Percentiles rank a stretch among this genome's conserved stretches.
phyloP scores from a whole-genome alignment of 2,113 vertebrate species.

The Saimiri boliviensis region DNA sequence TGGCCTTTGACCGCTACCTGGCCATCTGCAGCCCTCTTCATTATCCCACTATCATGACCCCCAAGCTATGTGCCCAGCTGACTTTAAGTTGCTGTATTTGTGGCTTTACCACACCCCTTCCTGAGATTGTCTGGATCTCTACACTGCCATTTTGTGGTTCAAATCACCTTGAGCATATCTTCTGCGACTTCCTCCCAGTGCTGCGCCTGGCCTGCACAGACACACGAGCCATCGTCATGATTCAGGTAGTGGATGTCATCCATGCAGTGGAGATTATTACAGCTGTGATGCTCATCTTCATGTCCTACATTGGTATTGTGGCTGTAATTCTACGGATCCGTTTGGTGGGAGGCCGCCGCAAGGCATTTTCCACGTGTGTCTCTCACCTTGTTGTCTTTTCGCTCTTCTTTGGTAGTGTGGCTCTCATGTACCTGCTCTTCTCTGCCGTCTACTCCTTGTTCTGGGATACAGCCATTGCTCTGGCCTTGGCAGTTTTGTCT shows the following conservation, averaged over 20 bases:
- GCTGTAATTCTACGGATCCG: conserved; percentile 51
- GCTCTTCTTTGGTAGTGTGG: conserved; percentile 57
- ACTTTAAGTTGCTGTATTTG: conserved; percentile 42
- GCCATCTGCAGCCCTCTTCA: conserved; percentile 70
- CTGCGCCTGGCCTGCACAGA: conserved; percentile 63
- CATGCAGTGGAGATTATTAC: conserved; percentile 57
- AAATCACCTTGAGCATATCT: conserved; percentile 47
- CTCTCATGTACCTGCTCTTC: conserved; percentile 61
- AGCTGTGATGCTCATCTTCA: conserved; percentile 44
- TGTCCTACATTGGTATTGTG: conserved; percentile 27
- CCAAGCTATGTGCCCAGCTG: conserved; percentile 46
- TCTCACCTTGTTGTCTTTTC: conserved; percentile 65
- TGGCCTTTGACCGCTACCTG: conserved; percentile 70
- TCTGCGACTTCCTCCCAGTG: conserved; percentile 65
- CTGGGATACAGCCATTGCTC: conserved; percentile 58
- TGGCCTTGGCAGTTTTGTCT: conserved; percentile 60
- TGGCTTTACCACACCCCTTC: conserved; percentile 60
- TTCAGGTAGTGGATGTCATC: conserved; percentile 54
- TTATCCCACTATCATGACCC: conserved; percentile 62
- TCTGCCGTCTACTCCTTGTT: conserved; percentile 64
- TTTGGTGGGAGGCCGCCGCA: conserved; percentile 37
- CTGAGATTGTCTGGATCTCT: conserved; percentile 57
- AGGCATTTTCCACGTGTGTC: conserved; percentile 56
- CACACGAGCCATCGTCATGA: conserved; percentile 29
- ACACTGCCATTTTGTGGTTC: conserved; percentile 57